These are phyloP conservation scores for Lepidonotus clava DNA, from an alignment of 2,888 invertebrate species.

Conservation along the genomic window DNA sequence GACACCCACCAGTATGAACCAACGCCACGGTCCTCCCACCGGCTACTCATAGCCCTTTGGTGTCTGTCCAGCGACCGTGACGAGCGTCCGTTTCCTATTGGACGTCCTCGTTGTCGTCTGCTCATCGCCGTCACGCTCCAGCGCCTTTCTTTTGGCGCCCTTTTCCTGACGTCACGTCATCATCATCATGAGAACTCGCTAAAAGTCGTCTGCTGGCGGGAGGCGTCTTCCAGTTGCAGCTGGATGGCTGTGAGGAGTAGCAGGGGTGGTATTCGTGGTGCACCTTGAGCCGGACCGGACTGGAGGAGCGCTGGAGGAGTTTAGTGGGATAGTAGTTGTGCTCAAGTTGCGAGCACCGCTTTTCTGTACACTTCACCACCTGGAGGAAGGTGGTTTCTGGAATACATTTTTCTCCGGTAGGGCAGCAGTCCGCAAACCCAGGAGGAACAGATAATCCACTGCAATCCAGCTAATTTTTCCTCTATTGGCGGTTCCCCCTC, in stretches of 20 bases:
- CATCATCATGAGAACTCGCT: too few species aligned
- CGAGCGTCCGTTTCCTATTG: background rate
- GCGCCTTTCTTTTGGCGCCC: background rate
- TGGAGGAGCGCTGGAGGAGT: background rate
- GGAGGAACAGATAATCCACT: too few species aligned
- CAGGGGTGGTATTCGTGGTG: background rate
- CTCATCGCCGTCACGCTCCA: background rate
- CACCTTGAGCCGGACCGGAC: too few species aligned
- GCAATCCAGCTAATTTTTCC: background rate
- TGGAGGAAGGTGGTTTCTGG: background rate
- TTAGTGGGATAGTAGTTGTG: background rate
- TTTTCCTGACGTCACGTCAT: background rate
- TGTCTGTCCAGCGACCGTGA: background rate
- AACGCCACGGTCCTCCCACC: background rate
- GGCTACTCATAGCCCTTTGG: background rate
- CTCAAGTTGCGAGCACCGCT: background rate
- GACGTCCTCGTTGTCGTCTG: background rate
- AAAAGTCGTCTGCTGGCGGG: background rate
- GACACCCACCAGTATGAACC: background rate
- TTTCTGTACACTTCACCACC: background rate
- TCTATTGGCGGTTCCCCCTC: background rate
- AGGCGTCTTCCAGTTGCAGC: background rate
- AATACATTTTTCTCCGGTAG: too few species aligned
- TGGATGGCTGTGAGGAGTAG: background rate
- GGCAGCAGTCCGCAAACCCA: too few species aligned